These are phyloP conservation scores for Indicator indicator DNA, from an alignment of 2,113 vertebrate species.

Conservation along the genomic window DNA sequence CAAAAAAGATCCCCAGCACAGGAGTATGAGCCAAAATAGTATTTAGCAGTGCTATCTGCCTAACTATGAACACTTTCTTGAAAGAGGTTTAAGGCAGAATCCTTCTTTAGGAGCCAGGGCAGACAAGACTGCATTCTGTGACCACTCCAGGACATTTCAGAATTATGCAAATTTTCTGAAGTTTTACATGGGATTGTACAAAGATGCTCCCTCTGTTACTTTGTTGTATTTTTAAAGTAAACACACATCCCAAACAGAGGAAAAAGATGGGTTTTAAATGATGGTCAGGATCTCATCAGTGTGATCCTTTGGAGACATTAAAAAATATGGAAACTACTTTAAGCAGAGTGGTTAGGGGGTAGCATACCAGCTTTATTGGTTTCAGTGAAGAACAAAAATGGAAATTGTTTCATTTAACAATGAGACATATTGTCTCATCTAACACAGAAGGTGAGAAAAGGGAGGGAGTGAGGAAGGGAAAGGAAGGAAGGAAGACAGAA, in stretches of 20 bases:
- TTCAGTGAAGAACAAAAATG: not conserved
- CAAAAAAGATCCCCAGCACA: not conserved
- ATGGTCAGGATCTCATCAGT: not conserved
- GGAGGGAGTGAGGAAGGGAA: too few relatives aligned
- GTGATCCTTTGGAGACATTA: not conserved
- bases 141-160: not conserved
- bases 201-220: not conserved
- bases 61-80: not conserved
- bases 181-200: not conserved
- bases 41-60: not conserved
- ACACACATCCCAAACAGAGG: not conserved
- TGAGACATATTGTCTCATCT: not conserved
- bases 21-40: not conserved
- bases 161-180: not conserved
- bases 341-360: not conserved
- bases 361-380: not conserved
- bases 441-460: fast-evolving
- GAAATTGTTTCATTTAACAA: not conserved
- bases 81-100: not conserved
- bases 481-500: not conserved
- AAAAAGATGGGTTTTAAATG: not conserved
- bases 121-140: not conserved
- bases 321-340: not conserved
- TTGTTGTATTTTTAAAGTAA: not conserved
- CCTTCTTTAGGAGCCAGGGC: not conserved